Evolutionary conservation across 1,140 invertebrate species (phyloP).

Genomic region (Drosophila novamexicana): DNA sequence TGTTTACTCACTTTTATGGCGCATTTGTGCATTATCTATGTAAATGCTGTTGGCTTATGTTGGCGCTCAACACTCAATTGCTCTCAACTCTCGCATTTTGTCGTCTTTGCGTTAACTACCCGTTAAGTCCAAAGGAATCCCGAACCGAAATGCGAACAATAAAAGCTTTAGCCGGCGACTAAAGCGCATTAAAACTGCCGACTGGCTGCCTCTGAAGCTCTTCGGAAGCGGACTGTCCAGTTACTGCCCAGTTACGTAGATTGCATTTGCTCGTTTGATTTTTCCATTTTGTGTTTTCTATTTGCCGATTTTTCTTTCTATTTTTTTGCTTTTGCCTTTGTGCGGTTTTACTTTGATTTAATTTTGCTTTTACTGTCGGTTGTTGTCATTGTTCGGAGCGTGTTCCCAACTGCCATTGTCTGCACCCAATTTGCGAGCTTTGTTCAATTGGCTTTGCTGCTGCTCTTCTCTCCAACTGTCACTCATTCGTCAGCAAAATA

Average conservation of each 20-base stretch:
- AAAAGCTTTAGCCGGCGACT: conserved; percentile 47
- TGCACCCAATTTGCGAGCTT: conserved; percentile 71
- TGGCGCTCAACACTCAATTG: conserved; percentile 12
- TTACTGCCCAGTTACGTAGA: conserved; percentile 48
- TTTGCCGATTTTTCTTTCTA: conserved; percentile 7
- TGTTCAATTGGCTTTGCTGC: conserved; percentile 72
- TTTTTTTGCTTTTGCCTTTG: conserved; percentile 12
- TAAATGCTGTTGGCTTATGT: conserved; percentile 26
- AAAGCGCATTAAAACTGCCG: conserved; percentile 56
- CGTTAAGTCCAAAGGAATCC: conserved; percentile 55
- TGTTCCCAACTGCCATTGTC: conserved; percentile 23
- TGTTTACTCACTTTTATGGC: conserved; percentile 18
- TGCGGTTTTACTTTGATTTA: conserved; percentile 80
- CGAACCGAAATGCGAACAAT: conserved; percentile 32
- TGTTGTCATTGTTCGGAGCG: conserved; percentile 34
- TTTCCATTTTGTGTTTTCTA: conserved; percentile 32
- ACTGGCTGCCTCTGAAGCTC: not conserved
- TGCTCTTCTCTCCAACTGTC: conserved; percentile 15
- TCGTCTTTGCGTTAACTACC: conserved; percentile 47
- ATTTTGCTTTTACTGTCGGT: conserved; percentile 56
- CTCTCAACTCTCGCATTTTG: not conserved
- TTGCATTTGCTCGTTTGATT: conserved; percentile 61
- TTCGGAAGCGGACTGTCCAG: not conserved
- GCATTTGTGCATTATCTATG: conserved; percentile 13
- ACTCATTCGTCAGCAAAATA: conserved; percentile 61